Conservation (phyloP, 37 sponge, comb jelly and placozoan species). For the Beroe forskalii region DNA sequence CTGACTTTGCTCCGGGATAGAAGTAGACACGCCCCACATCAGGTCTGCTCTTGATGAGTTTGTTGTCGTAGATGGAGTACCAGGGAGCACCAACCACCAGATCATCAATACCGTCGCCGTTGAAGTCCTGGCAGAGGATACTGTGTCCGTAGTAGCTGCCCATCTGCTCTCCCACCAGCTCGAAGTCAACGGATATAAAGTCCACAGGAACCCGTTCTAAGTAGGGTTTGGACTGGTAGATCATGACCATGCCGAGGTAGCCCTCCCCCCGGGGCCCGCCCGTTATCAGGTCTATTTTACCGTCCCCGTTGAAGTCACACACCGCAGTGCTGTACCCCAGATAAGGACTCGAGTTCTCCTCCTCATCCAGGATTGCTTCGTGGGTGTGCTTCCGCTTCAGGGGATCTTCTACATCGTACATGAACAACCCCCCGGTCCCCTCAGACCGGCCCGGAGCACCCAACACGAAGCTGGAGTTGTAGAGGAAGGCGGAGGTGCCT, state of each 20-base stretch:
- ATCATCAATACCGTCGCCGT: constrained; percentile 53
- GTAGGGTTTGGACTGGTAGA: not conserved
- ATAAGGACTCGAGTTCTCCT: constrained; percentile 7
- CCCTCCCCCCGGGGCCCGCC: constrained; percentile 30
- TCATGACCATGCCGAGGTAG: constrained; percentile 25
- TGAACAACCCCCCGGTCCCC: constrained; percentile 39
- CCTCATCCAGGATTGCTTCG: not conserved
- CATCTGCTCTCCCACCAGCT: constrained; percentile 55
- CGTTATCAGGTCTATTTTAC: not conserved
- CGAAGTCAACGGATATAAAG: not conserved
- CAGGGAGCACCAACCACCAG: constrained; percentile 45
- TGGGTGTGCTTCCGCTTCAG: not conserved
- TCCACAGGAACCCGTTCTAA: not conserved
- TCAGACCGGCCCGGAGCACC: constrained; percentile 48
- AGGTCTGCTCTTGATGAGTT: not conserved
- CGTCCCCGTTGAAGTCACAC: constrained; percentile 39
- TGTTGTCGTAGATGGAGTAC: not conserved
- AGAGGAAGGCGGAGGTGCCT: constrained; percentile 10
- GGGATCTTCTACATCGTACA: not conserved
- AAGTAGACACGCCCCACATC: constrained; percentile 41
- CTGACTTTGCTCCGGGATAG: not conserved
- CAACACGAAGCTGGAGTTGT: not conserved
- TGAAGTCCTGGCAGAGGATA: constrained; percentile 18
- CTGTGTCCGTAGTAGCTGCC: constrained; percentile 45
- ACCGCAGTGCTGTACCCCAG: constrained; percentile 35